Percentiles rank a stretch among this genome's conserved stretches.
phyloP scores from a whole-genome alignment of 2,113 vertebrate genomes.

The Anhinga anhinga region DNA sequence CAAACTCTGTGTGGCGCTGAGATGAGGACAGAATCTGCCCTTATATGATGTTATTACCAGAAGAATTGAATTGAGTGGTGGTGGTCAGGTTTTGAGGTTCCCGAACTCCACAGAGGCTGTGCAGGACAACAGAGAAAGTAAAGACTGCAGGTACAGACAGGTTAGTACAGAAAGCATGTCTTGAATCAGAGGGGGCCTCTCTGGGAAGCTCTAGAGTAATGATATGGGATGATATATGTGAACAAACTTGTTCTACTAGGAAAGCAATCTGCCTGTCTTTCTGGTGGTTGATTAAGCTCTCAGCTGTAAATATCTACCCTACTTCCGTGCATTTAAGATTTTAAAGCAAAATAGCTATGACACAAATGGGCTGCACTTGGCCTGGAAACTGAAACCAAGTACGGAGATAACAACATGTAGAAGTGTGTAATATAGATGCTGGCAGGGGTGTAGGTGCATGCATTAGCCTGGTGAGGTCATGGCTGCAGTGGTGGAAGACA shows the following conservation, averaged over 20 bases:
- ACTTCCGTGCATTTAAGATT: not conserved
- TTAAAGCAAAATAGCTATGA: not conserved
- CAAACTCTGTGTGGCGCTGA: not conserved
- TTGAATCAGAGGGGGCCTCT: not conserved
- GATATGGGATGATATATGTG: not conserved
- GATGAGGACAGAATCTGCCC: not conserved
- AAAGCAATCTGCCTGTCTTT: not conserved
- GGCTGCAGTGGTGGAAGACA: not conserved
- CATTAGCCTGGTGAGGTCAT: not conserved
- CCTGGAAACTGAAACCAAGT: not conserved
- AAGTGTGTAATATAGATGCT: not conserved
- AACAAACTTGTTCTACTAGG: not conserved
- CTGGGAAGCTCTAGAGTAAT: not conserved
- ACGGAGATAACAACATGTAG: not conserved
- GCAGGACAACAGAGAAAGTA: not conserved
- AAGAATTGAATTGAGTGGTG: not conserved
- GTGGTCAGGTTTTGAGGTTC: not conserved
- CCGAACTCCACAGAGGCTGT: not conserved
- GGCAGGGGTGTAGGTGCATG: not conserved
- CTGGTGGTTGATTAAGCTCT: not conserved
- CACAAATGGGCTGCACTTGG: not conserved
- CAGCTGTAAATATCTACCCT: not conserved
- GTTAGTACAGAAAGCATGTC: not conserved
- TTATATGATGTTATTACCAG: not conserved
- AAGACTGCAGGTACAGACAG: not conserved